Evolutionary conservation across 2,888 invertebrate species (phyloP).

Genomic region (Mesochorus sp.): DNA sequence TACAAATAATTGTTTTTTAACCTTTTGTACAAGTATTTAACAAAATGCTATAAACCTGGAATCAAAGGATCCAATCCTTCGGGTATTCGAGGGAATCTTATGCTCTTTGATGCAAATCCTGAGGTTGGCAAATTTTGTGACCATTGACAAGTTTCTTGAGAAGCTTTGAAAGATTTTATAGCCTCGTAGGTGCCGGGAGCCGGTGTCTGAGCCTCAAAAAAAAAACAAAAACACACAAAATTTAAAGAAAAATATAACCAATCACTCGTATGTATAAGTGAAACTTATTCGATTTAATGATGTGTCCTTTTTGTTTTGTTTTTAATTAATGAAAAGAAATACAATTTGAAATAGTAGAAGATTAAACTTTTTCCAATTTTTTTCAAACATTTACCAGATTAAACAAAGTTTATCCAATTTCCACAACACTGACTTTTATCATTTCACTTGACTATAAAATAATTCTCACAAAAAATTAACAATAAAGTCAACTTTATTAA

Average conservation of each 20-base stretch:
- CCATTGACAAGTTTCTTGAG: constrained; percentile 66
- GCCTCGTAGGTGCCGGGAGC: constrained; percentile 67
- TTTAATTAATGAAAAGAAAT: too few species aligned
- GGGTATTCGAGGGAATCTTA: constrained; percentile 56
- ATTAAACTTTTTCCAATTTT: too few species aligned
- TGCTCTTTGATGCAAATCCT: constrained; percentile 61
- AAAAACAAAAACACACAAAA: constrained; percentile 13
- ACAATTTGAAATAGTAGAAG: too few species aligned
- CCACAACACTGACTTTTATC: too few species aligned
- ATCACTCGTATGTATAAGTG: too few species aligned
- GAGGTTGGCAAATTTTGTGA: constrained; percentile 54
- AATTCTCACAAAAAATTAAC: too few species aligned
- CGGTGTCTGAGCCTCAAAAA: constrained; percentile 62
- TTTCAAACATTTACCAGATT: too few species aligned
- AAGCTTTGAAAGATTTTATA: constrained; percentile 66
- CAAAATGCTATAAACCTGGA: constrained; percentile 61
- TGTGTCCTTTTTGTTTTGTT: too few species aligned
- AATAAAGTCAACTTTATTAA: too few species aligned
- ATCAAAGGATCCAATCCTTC: constrained; percentile 46
- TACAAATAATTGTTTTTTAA: neutral
- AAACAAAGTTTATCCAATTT: too few species aligned
- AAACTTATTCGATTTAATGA: too few species aligned
- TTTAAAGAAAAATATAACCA: neutral
- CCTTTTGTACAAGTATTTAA: neutral
- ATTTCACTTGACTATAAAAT: too few species aligned